A percentile compares a stretch with the other conserved stretches of the same genome.
Conservation (phyloP, 37 sponge, comb jelly and placozoan species). For the Bolinopsis microptera region DNA sequence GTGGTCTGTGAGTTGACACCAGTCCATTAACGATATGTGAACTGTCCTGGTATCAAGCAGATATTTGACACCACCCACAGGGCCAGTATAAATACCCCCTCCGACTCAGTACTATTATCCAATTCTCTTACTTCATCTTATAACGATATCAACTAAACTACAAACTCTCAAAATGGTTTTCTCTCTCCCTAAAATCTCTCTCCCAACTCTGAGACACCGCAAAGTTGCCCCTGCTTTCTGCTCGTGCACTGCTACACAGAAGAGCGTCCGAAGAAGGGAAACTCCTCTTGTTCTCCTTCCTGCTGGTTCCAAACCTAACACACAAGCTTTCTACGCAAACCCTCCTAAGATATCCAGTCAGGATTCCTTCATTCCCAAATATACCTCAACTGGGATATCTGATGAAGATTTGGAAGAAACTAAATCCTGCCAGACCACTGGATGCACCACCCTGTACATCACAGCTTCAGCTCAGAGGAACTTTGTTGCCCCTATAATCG, state of each 20-base stretch:
- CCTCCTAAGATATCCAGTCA: neutral
- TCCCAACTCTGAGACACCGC: neutral
- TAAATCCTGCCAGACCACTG: neutral
- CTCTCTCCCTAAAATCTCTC: no score
- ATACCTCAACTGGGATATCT: conserved; percentile 47
- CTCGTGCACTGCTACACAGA: neutral
- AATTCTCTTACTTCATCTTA: neutral
- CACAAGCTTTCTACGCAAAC: neutral
- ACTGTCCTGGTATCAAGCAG: neutral
- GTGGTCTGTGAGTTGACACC: neutral
- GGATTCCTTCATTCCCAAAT: conserved; percentile 42
- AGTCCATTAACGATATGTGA: neutral
- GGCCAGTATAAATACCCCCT: conserved; percentile 15
- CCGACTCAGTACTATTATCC: neutral
- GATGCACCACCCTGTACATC: neutral
- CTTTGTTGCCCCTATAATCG: neutral
- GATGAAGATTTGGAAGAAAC: conserved; percentile 19
- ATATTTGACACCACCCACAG: neutral
- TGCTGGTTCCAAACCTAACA: neutral
- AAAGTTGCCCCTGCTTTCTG: conserved; percentile 33
- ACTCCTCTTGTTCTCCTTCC: conserved; percentile 12
- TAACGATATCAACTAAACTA: neutral
- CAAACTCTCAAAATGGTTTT: neutral
- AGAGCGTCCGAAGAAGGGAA: neutral
- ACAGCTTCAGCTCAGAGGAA: neutral